phyloP scores from a whole-genome alignment of 2,888 invertebrate species.

The Amiota communis region DNA sequence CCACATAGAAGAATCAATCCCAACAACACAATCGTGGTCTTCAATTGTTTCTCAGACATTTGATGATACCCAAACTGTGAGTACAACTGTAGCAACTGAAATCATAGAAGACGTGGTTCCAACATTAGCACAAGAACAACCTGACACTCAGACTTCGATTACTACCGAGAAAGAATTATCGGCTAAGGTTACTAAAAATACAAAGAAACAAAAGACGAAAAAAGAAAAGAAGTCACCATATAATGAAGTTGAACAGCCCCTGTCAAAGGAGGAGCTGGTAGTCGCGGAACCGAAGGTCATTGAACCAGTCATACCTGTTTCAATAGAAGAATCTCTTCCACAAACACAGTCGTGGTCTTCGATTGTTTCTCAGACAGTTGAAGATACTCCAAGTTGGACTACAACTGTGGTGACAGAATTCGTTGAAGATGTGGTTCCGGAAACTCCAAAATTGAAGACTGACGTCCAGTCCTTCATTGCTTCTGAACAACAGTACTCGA shows the following conservation, averaged over 20 bases:
- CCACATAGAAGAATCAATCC: neutral
- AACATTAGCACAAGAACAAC: neutral
- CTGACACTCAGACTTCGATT: neutral
- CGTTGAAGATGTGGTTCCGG: neutral
- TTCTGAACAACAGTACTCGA: slow-evolving; percentile 36
- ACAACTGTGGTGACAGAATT: neutral
- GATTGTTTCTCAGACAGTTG: neutral
- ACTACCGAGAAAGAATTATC: neutral
- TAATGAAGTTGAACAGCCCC: neutral
- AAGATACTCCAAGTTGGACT: neutral
- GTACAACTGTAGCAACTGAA: neutral
- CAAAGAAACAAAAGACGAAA: slow-evolving; percentile 40
- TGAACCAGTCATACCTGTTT: neutral
- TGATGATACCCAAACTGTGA: no score
- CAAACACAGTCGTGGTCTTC: slow-evolving; percentile 2
- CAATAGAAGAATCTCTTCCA: neutral
- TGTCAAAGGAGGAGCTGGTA: neutral
- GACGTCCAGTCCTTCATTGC: neutral
- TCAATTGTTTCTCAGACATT: no score
- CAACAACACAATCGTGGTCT: neutral
- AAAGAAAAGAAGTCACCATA: slow-evolving; percentile 38
- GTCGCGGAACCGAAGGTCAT: neutral
- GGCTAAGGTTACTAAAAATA: neutral
- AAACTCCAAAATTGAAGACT: slow-evolving; percentile 2
- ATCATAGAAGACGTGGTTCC: slow-evolving; percentile 16